Percentiles rank a stretch among this genome's conserved stretches.
phyloP scores from a whole-genome alignment of 2,113 vertebrate species.

The Gallinago media region DNA sequence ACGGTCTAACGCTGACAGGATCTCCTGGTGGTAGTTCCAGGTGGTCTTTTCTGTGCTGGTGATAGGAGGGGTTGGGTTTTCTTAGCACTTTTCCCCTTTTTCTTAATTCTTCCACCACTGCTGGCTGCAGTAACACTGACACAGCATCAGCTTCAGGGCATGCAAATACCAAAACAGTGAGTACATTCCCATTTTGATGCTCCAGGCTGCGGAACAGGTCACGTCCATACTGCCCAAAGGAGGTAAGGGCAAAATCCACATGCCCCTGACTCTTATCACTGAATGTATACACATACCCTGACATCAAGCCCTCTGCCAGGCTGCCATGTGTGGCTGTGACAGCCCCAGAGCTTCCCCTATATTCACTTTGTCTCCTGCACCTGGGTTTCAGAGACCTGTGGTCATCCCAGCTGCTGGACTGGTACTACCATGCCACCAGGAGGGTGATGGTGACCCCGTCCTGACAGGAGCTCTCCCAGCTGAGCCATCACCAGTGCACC shows the following conservation, averaged over 20 bases:
- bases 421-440: not conserved
- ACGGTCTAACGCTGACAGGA: not conserved
- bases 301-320: not conserved
- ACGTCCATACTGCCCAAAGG: not conserved
- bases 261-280: not conserved
- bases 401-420: not conserved
- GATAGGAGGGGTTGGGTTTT: not conserved
- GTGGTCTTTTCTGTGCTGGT: not conserved
- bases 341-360: not conserved
- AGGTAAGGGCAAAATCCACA: rapidly evolving
- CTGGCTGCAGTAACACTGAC: not conserved
- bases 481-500: not conserved
- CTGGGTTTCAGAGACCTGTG: not conserved
- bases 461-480: not conserved
- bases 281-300: rapidly evolving
- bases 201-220: not conserved
- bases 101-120: not conserved
- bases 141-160: not conserved
- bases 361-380: not conserved
- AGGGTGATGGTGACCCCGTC: not conserved
- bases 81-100: not conserved
- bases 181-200: not conserved
- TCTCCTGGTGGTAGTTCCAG: not conserved
- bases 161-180: not conserved
- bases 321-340: not conserved